Conservation (phyloP, 2,888 invertebrate genomes). For the Orthosia cruda region DNA sequence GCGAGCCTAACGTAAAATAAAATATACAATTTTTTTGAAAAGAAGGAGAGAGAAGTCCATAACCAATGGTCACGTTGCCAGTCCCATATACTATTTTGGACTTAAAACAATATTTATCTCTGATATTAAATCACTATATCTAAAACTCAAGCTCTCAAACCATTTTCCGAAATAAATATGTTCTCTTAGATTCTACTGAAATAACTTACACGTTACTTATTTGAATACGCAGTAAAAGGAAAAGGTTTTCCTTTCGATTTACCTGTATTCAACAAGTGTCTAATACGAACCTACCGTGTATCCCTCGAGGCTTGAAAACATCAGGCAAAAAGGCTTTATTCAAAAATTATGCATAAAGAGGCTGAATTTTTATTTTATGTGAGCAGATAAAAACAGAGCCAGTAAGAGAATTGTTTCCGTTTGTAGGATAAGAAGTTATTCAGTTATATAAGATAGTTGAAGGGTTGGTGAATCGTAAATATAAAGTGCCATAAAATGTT, state of each 20-base stretch:
- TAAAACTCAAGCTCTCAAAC: not conserved
- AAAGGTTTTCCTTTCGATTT: constrained; percentile 8
- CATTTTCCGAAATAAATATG: not conserved
- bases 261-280: constrained; percentile 47
- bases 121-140: too few species aligned
- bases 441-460: not conserved
- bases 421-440: not conserved
- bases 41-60: too few species aligned
- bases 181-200: not conserved
- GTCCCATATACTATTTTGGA: too few species aligned
- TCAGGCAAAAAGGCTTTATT: constrained; percentile 26
- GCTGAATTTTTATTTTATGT: not conserved
- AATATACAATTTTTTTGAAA: too few species aligned
- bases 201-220: not conserved
- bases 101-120: too few species aligned
- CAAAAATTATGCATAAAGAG: constrained; percentile 36
- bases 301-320: constrained; percentile 23
- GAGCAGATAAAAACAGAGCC: not conserved
- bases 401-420: constrained; percentile 6
- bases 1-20: too few species aligned
- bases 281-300: constrained; percentile 21
- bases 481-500: not conserved
- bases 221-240: constrained; percentile 2
- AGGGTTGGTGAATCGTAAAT: not conserved
- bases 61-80: too few species aligned